Conservation (phyloP, 2,888 invertebrate genomes). For the Andrena bicolor region DNA sequence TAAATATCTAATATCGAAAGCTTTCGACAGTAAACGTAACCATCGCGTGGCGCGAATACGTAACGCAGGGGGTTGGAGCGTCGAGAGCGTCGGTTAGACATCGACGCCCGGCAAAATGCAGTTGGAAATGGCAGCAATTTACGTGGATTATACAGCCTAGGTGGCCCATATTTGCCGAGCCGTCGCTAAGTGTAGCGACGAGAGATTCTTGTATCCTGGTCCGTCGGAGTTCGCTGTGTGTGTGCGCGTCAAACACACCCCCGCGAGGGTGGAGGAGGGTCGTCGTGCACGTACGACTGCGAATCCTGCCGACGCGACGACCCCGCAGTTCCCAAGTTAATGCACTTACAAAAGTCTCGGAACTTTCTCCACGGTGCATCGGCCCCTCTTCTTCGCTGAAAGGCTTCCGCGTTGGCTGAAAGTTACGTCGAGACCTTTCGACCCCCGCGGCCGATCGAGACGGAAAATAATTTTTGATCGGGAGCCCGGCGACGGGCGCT, state of each 20-base stretch:
- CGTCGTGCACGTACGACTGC: not conserved
- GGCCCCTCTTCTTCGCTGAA: constrained; percentile 23
- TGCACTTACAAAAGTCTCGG: constrained; percentile 67
- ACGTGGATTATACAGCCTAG: constrained; percentile 57
- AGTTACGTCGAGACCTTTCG: constrained; percentile 32
- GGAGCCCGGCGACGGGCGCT: not conserved
- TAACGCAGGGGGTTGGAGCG: not conserved
- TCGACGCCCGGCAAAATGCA: constrained; percentile 26
- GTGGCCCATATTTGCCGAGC: constrained; percentile 48
- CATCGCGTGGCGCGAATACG: not conserved
- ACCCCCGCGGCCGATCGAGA: constrained; percentile 4
- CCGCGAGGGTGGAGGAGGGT: not conserved
- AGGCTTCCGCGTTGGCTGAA: constrained; percentile 32
- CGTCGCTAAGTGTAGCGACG: constrained; percentile 12
- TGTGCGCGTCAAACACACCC: constrained; percentile 9
- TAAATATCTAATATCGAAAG: no score
- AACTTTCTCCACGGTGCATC: constrained; percentile 46
- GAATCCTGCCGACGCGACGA: constrained; percentile 29
- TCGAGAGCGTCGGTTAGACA: constrained; percentile 1
- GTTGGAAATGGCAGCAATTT: constrained; percentile 61
- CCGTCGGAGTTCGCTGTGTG: not conserved
- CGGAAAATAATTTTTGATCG: constrained; percentile 39
- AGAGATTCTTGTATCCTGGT: constrained; percentile 26
- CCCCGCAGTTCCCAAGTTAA: constrained; percentile 53
- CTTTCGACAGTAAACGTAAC: not conserved